phyloP scores from a whole-genome alignment of 2,888 invertebrate genomes.

The Cerceris ruficornis region DNA sequence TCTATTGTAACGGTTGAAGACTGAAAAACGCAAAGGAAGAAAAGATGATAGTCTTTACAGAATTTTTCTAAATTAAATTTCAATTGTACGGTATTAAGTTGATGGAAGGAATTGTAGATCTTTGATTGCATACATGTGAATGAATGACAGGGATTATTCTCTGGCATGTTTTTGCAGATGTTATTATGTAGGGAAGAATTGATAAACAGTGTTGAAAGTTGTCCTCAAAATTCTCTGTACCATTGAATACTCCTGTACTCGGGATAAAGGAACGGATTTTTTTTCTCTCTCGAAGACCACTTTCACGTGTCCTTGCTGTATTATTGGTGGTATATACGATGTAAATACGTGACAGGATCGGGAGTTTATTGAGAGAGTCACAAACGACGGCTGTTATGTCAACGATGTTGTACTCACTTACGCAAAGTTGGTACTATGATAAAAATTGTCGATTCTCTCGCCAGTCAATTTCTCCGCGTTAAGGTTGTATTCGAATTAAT shows the following conservation, averaged over 20 bases:
- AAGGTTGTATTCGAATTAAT: neutral
- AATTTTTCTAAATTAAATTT: too few species aligned
- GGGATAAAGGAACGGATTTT: neutral
- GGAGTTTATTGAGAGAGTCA: neutral
- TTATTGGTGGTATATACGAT: neutral
- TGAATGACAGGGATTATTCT: too few species aligned
- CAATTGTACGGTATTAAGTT: too few species aligned
- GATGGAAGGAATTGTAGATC: too few species aligned
- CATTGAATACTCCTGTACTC: neutral
- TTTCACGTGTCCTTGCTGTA: conserved; percentile 52
- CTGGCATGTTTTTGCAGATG: too few species aligned
- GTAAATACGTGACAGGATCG: neutral
- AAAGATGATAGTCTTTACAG: too few species aligned
- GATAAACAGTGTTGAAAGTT: neutral
- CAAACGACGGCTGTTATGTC: neutral
- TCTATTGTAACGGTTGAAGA: too few species aligned
- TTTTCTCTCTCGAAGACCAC: conserved; percentile 25
- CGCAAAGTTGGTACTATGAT: neutral
- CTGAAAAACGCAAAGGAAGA: too few species aligned
- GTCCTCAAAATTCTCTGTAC: neutral
- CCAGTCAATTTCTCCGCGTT: neutral
- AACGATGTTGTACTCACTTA: neutral
- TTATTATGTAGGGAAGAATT: neutral
- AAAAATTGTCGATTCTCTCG: neutral
- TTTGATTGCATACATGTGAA: too few species aligned